Evolutionary conservation across 2,113 vertebrate genomes (phyloP), one percentile per base, ranked within the genome.

Genomic region (Urocitellus parryii): DNA sequence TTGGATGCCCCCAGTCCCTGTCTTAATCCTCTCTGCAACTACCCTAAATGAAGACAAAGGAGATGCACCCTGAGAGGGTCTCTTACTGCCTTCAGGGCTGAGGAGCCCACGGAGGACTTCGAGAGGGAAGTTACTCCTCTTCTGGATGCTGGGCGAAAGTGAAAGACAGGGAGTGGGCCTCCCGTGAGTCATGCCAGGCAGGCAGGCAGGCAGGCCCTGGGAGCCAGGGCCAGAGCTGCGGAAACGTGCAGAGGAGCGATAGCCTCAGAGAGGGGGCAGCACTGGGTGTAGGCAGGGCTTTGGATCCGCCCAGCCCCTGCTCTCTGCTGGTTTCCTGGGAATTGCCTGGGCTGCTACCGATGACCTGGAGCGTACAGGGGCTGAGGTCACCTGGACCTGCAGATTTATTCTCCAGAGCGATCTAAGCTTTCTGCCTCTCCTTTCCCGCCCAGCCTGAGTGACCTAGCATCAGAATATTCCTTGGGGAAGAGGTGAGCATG

Each of bases 91-190:
- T 82, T 42, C 37, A 6, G 61, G 82, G 61, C 77, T 22, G 13
- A 2, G 37, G 82, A 78, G 88, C 78, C 4, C 48, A 90, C 95
- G 95, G 96, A 97, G 95, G 97, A 98, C 97, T 91, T 82, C 63
- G 29, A 96, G 93, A 95, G 96, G 97, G 97, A 97, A 97, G 96
- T 96, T 96, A 84, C 94, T 96, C 81, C 91, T 92, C 84, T 96
- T 84, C 76, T 95, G 92, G 96, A 94, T 96, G 90, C 92, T 80
- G 91, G 90, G 96, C 92, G 97, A 97, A 98, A 98, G 97, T 97
- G 97, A 98, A 96, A 97, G 96, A 94, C 74, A n/a, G 51, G 88
- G 85, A 89, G 83, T 83, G 78, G n/a, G 39, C 84, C 92, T 39
- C 61, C 56, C 18, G 72, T 96, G 97, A 98, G 96, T 97, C 97